Conservation (phyloP, 1,140 invertebrate genomes). For the Pteromalus puparum region DNA sequence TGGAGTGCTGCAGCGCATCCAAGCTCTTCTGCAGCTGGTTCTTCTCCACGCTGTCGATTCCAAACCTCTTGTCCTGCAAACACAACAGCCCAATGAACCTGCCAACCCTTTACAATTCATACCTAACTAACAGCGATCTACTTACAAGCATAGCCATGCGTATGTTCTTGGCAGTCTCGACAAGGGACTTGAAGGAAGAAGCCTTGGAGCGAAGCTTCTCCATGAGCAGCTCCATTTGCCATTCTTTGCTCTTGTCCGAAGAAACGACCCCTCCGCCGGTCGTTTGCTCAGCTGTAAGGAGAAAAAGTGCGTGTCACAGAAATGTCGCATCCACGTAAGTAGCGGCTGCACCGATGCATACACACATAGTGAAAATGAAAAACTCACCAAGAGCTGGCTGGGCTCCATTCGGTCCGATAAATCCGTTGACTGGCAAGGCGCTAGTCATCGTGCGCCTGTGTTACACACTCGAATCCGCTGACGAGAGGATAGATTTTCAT, state of each 20-base stretch:
- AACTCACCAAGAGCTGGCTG: slow-evolving; percentile 69
- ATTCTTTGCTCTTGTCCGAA: slow-evolving; percentile 81
- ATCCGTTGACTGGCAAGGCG: slow-evolving; percentile 60
- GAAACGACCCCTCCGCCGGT: slow-evolving; percentile 59
- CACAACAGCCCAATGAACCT: background rate
- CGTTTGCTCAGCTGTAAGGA: slow-evolving; percentile 65
- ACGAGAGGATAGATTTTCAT: slow-evolving; percentile 14
- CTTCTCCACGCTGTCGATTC: slow-evolving; percentile 88
- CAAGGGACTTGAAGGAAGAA: slow-evolving; percentile 83
- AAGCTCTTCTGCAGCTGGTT: slow-evolving; percentile 91
- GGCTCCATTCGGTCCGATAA: slow-evolving; percentile 70
- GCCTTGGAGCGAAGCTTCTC: slow-evolving; percentile 89
- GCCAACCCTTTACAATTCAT: background rate
- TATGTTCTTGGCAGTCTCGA: slow-evolving; percentile 90
- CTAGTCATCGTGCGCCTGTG: slow-evolving; percentile 56
- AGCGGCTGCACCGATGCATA: background rate
- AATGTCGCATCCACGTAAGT: no score
- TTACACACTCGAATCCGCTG: background rate
- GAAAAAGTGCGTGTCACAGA: background rate
- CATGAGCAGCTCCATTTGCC: slow-evolving; percentile 89
- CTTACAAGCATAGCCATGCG: slow-evolving; percentile 88
- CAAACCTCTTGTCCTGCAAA: slow-evolving; percentile 87
- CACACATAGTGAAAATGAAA: slow-evolving; percentile 16
- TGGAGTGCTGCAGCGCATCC: slow-evolving; percentile 94
- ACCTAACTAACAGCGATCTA: slow-evolving; percentile 41